These are phyloP conservation scores for Oryctes rhinoceros DNA, from an alignment of 1,140 invertebrate genomes.

Conservation along the genomic window DNA sequence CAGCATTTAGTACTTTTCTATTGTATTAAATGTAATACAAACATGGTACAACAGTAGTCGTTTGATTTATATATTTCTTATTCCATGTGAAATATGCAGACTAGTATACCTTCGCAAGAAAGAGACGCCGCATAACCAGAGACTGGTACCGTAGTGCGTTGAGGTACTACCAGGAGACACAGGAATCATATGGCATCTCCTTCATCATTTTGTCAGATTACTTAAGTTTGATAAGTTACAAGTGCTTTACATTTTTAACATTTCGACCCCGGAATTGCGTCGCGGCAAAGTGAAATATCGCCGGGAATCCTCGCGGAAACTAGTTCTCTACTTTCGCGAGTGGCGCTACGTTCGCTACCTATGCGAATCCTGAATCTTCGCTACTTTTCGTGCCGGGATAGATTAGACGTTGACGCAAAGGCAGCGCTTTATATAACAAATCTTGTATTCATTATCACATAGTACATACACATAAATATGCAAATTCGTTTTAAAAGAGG, in stretches of 20 bases:
- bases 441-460: too few relatives aligned
- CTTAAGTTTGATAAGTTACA: conserved; percentile 35
- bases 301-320: neutral
- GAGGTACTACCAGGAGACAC: conserved; percentile 28
- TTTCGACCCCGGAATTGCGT: conserved; percentile 20
- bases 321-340: neutral
- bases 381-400: neutral
- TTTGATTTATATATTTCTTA: too few relatives aligned
- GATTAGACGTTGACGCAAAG: too few relatives aligned
- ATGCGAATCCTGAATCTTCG: neutral
- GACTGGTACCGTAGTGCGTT: conserved; percentile 7
- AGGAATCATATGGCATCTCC: conserved; percentile 19
- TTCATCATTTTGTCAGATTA: conserved; percentile 36
- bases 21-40: too few relatives aligned
- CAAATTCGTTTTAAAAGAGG: too few relatives aligned
- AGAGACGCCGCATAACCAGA: neutral
- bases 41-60: too few relatives aligned
- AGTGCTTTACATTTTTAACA: conserved; percentile 31
- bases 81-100: too few relatives aligned
- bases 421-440: too few relatives aligned
- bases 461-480: too few relatives aligned
- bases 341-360: neutral
- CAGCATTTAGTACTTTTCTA: too few relatives aligned
- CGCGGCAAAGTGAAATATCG: conserved; percentile 1
- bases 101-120: too few relatives aligned